Conservation (phyloP, 1,140 invertebrate species). For the Zaprionus ghesquierei region DNA sequence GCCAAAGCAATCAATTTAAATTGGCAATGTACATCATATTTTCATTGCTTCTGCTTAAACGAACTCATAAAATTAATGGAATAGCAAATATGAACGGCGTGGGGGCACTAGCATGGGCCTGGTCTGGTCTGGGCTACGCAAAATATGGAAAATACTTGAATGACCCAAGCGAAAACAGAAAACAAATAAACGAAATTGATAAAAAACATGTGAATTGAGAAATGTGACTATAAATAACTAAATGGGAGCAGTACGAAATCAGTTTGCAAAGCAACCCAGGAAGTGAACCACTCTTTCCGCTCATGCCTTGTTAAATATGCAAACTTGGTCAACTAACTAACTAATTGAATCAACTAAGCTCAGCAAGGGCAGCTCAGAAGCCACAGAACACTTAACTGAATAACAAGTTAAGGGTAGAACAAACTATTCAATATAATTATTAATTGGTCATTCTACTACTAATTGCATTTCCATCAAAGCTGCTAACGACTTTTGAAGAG, state of each 20-base stretch:
- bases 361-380: slow-evolving; percentile 22
- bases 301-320: background rate
- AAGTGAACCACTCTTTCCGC: background rate
- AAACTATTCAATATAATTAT: slow-evolving; percentile 26
- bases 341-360: slow-evolving; percentile 50
- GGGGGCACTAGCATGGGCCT: background rate
- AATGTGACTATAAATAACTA: background rate
- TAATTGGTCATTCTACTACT: slow-evolving; percentile 67
- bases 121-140: slow-evolving; percentile 49
- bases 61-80: slow-evolving; percentile 62
- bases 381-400: slow-evolving; percentile 10
- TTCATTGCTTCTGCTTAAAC: slow-evolving; percentile 78
- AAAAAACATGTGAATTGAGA: background rate
- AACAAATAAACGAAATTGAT: background rate
- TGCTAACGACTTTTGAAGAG: slow-evolving; percentile 24
- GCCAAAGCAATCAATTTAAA: slow-evolving; percentile 67
- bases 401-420: too few relatives aligned
- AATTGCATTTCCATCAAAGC: slow-evolving; percentile 56
- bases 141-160: slow-evolving; percentile 65
- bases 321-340: slow-evolving; percentile 21
- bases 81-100: slow-evolving; percentile 25
- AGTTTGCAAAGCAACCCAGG: too few relatives aligned
- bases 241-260: background rate
- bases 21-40: slow-evolving; percentile 68
- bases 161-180: slow-evolving; percentile 40